Evolutionary conservation across 2,797 vertebrate genomes (phyloP).

Genomic region (Danio choprae): DNA sequence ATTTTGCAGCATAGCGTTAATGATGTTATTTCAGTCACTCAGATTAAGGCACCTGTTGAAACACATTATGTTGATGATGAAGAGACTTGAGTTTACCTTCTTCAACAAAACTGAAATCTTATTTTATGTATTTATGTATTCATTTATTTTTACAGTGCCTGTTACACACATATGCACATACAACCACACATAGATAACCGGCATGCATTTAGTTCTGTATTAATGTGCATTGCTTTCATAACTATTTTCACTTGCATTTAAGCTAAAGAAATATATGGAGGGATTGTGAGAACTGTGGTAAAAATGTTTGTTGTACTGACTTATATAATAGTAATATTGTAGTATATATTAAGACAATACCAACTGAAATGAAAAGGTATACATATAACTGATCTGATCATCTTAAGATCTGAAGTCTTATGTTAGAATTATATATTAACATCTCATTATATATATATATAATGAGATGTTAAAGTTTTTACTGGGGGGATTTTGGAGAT

Average conservation of each 20-base stretch:
- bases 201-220: not conserved
- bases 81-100: not conserved
- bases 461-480: too few species aligned
- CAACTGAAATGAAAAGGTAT: too few species aligned
- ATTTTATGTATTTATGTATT: not conserved
- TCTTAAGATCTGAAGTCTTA: too few species aligned
- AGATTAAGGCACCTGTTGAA: not conserved
- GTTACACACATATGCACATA: not conserved
- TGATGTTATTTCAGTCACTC: slow-evolving; percentile 22
- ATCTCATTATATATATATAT: too few species aligned
- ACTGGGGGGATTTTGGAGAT: too few species aligned
- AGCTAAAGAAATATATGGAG: too few species aligned
- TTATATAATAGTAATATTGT: not conserved
- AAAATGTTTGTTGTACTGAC: not conserved
- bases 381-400: too few species aligned
- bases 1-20: not conserved
- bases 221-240: not conserved
- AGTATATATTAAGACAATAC: too few species aligned
- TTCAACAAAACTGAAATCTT: not conserved
- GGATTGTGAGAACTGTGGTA: not conserved
- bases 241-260: not conserved
- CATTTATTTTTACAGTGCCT: not conserved
- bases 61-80: not conserved
- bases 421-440: too few species aligned
- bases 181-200: not conserved